These are phyloP conservation scores for Daubentonia madagascariensis DNA, from an alignment of 2,113 vertebrate genomes.

Conservation along the genomic window DNA sequence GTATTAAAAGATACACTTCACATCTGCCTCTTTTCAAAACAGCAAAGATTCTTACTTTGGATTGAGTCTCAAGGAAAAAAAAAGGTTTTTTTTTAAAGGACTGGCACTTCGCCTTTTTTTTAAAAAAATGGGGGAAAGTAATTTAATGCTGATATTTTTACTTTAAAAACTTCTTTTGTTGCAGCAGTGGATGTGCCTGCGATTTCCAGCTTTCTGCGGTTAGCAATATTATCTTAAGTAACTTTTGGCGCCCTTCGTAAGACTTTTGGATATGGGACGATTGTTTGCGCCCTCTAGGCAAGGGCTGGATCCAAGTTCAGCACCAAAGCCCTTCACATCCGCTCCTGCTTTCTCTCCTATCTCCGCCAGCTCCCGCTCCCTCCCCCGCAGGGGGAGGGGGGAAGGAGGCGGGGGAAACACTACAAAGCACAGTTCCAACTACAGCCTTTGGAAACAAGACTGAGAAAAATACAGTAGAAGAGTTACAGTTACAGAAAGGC, in stretches of 20 bases:
- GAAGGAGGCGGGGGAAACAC: slow-evolving; percentile 45
- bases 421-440: slow-evolving; percentile 70
- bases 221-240: slow-evolving; percentile 85
- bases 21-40: slow-evolving; percentile 57
- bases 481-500: slow-evolving; percentile 75
- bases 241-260: slow-evolving; percentile 87
- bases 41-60: slow-evolving; percentile 61
- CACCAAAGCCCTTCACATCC: slow-evolving; percentile 79
- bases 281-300: slow-evolving; percentile 87
- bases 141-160: slow-evolving; percentile 68
- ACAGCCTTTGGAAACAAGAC: slow-evolving; percentile 67
- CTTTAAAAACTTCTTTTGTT: slow-evolving; percentile 75
- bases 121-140: slow-evolving; percentile 28
- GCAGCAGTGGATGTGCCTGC: slow-evolving; percentile 69
- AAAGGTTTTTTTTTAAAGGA: background rate
- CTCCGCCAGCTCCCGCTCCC: slow-evolving; percentile 64
- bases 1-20: slow-evolving; percentile 49
- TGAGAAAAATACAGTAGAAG: slow-evolving; percentile 77
- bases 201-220: slow-evolving; percentile 83
- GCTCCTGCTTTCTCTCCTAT: slow-evolving; percentile 71
- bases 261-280: slow-evolving; percentile 86
- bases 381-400: background rate
- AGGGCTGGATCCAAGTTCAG: slow-evolving; percentile 82
- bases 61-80: slow-evolving; percentile 37
- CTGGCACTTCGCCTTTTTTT: slow-evolving; percentile 33